Conservation (phyloP, 2,888 invertebrate genomes). For the Bembecia ichneumoniformis region DNA sequence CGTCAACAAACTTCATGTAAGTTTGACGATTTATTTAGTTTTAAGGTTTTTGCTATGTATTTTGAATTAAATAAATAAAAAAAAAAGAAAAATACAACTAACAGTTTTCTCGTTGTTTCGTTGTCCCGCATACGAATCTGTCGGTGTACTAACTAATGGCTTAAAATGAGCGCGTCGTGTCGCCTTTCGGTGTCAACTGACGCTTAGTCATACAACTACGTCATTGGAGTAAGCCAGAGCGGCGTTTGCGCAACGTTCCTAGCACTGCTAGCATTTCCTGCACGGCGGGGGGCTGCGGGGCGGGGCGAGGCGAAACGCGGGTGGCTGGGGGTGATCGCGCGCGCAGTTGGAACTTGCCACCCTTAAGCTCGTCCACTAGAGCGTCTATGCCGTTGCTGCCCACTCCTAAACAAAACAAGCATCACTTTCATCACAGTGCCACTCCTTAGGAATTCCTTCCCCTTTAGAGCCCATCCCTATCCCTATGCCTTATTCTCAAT, state of each 20-base stretch:
- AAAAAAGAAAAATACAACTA: no score
- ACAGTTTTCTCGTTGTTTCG: no score
- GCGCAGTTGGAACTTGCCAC: constrained; percentile 80
- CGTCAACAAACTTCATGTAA: no score
- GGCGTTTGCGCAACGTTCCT: constrained; percentile 54
- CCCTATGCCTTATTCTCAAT: no score
- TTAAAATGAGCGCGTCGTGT: not conserved
- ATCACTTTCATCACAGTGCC: no score
- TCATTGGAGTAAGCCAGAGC: constrained; percentile 8
- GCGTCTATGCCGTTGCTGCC: constrained; percentile 77
- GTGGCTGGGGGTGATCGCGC: constrained; percentile 72
- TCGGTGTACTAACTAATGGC: not conserved
- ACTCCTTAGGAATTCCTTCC: no score
- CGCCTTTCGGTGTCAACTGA: constrained; percentile 14
- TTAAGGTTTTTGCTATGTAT: no score
- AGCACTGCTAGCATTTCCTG: constrained; percentile 79
- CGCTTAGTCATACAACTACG: constrained; percentile 2
- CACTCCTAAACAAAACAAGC: constrained; percentile 6
- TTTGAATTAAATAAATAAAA: no score
- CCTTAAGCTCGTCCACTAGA: constrained; percentile 83
- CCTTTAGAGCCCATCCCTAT: no score
- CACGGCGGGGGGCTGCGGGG: constrained; percentile 75
- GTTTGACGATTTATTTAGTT: no score
- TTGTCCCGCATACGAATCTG: not conserved
- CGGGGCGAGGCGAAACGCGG: constrained; percentile 69